These are phyloP conservation scores for Poeciliopsis presidionis DNA, from an alignment of 2,797 vertebrate species.

Conservation along the genomic window DNA sequence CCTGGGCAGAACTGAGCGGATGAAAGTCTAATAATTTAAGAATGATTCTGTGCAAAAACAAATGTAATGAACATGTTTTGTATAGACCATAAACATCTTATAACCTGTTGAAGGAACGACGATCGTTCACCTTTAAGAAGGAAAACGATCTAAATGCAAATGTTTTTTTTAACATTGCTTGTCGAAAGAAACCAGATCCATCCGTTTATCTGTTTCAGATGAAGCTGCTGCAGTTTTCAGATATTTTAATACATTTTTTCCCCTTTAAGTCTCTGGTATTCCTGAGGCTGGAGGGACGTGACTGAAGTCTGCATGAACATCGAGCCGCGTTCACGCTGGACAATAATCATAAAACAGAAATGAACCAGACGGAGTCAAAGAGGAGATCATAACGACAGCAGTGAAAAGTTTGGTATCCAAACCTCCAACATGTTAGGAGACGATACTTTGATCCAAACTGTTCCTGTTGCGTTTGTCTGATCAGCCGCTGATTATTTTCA, in stretches of 20 bases:
- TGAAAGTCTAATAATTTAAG: too few species aligned
- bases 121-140: too few species aligned
- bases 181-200: neutral
- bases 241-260: neutral
- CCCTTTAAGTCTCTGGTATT: neutral
- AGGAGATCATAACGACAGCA: neutral
- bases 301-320: neutral
- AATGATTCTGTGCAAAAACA: too few species aligned
- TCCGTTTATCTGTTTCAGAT: neutral
- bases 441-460: neutral
- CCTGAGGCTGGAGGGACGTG: neutral
- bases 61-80: too few species aligned
- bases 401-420: neutral
- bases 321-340: neutral
- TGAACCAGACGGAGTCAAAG: neutral
- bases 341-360: neutral
- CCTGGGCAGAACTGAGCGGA: too few species aligned
- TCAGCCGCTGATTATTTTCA: slow-evolving; percentile 8
- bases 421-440: too few species aligned
- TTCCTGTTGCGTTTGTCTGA: neutral
- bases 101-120: too few species aligned
- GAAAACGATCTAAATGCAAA: too few species aligned
- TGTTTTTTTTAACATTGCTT: neutral
- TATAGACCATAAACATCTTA: too few species aligned
- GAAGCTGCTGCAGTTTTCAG: neutral